Evolutionary conservation across 2,113 vertebrate genomes (phyloP), one percentile per base, ranked within the genome.

Genomic region (Tragelaphus scriptus): DNA sequence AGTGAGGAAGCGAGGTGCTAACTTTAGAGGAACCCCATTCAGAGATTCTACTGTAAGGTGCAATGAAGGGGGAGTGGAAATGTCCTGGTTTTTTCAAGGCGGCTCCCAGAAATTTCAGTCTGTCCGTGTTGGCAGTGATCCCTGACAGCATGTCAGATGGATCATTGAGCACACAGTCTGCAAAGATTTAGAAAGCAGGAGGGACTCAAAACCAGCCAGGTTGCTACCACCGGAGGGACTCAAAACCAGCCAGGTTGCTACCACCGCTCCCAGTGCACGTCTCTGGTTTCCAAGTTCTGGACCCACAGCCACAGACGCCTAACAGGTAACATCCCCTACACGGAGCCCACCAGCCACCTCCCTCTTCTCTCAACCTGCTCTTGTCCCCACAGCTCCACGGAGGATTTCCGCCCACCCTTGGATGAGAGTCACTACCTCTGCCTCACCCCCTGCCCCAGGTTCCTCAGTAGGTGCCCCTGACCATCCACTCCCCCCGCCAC

Each of bases 401-500:
- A 6, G 85, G 51, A 13, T 3, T 2, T 56, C 40, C 6, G 32
- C 21, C 49, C 15, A 25, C 51, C 87, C 21, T 0, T 23, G 11
- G 61, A 13, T 1, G 26, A 30, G 53, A 21, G 0, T 5, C 11
- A 5, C 65, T 14, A 5, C 21, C 28, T 2, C 40, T 1, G 9
- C 10, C 51, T 11, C 12, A 6, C 14, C 16, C 11, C 59, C 44
- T 1, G 44, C 44, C 44, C 40, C 26, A 13, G 44, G 28, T 26
- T 40, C 90, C 84, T 80, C 5, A n/a, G 26, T 25, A 75, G 77
- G 28, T 36, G 86, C 15, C 30, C 21, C 32, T 32, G 16, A 80
- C 8, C 2, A 0, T 14, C 47, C 16, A 7, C 44, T 1, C 28
- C 28, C 16, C 9, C 5, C 44, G 4, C 12, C 5, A 19, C 61